A percentile compares a stretch with the other conserved stretches of the same genome.
phyloP scores from a whole-genome alignment of 2,113 vertebrate species.

The Oreocharis arfaki region DNA sequence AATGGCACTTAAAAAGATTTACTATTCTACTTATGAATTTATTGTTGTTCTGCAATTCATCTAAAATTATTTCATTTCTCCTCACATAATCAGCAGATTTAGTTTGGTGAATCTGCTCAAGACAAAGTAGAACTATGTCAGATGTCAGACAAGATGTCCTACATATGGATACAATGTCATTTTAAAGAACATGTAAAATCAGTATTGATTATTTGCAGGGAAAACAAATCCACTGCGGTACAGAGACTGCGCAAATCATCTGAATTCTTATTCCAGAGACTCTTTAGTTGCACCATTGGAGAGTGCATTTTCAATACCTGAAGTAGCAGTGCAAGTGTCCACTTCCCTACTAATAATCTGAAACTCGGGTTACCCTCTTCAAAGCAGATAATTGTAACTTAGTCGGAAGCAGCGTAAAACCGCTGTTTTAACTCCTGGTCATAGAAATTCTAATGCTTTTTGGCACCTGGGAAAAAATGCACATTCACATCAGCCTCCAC shows the following conservation, averaged over 20 bases:
- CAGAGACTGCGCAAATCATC: not conserved
- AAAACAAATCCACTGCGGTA: not conserved
- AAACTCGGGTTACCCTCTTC: not conserved
- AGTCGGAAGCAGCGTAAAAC: not conserved
- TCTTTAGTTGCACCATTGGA: not conserved
- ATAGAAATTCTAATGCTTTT: not conserved
- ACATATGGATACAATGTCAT: not conserved
- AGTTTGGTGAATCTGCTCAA: not conserved
- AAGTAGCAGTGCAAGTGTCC: not conserved
- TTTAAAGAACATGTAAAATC: not conserved
- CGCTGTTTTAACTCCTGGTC: not conserved
- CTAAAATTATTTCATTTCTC: not conserved
- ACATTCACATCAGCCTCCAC: not conserved
- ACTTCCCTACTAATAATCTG: not conserved
- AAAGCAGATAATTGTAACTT: not conserved
- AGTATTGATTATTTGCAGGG: not conserved
- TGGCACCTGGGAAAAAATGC: conserved; percentile 9
- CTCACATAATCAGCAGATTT: not conserved
- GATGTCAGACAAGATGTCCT: not conserved
- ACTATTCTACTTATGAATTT: not conserved
- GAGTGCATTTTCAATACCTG: not conserved
- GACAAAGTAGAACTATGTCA: not conserved
- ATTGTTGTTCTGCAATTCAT: not conserved
- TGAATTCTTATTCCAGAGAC: not conserved
- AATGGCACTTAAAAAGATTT: not conserved